Percentiles rank a stretch among this genome's conserved stretches.
phyloP scores from a whole-genome alignment of 2,888 invertebrate species.

The Drosophila monieri region DNA sequence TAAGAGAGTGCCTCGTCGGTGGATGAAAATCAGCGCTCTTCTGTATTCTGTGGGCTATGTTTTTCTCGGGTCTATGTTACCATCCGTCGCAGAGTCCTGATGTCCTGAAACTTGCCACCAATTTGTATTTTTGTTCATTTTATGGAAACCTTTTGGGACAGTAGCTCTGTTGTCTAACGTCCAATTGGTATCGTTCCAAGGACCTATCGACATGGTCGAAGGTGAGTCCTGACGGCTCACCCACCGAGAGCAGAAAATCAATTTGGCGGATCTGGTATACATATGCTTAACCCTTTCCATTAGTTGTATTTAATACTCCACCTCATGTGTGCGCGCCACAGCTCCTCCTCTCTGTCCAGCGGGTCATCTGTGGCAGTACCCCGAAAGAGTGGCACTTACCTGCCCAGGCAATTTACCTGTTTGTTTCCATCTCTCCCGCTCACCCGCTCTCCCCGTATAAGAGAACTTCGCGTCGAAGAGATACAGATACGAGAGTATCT shows the following conservation, averaged over 20 bases:
- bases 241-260: slow-evolving; percentile 4
- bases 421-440: neutral
- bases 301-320: neutral
- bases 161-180: neutral
- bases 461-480: slow-evolving; percentile 47
- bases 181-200: neutral
- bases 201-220: neutral
- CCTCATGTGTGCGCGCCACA: slow-evolving; percentile 1
- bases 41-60: slow-evolving; percentile 16
- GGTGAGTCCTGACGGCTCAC: neutral
- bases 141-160: neutral
- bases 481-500: slow-evolving; percentile 9
- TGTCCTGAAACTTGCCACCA: slow-evolving; percentile 1
- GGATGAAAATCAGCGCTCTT: slow-evolving; percentile 2
- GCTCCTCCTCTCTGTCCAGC: slow-evolving; percentile 3
- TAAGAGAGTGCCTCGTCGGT: slow-evolving; percentile 28
- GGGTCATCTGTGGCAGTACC: slow-evolving; percentile 4
- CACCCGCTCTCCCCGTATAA: slow-evolving; percentile 49
- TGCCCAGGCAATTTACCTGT: slow-evolving; percentile 31
- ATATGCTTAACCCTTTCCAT: slow-evolving; percentile 6
- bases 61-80: neutral
- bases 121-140: neutral
- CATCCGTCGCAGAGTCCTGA: neutral
- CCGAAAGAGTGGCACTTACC: slow-evolving; percentile 10
- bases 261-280: slow-evolving; percentile 2